A percentile compares a stretch with the other conserved stretches of the same genome.
Conservation (phyloP, 2,797 vertebrate genomes). For the Scarus forsteni region DNA sequence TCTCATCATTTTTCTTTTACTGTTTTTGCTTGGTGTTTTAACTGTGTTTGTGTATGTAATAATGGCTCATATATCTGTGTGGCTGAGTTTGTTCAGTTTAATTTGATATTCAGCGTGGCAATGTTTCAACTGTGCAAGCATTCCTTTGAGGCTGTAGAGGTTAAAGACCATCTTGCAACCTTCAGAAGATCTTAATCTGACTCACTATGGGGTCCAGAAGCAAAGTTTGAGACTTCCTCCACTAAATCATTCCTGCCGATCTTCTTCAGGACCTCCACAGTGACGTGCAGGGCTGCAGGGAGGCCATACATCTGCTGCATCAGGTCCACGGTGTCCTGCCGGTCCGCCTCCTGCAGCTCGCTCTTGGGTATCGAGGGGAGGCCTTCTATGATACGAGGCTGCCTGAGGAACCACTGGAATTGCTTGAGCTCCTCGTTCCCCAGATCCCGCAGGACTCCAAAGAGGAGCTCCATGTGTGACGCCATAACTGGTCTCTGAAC, state of each 20-base stretch:
- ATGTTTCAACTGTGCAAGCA: too few species aligned
- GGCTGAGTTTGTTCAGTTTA: too few species aligned
- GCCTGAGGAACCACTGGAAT: conserved; percentile 24
- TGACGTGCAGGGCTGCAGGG: conserved; percentile 12
- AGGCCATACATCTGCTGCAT: conserved; percentile 13
- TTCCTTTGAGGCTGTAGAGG: too few species aligned
- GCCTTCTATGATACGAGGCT: neutral
- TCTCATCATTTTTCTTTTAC: too few species aligned
- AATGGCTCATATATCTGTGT: too few species aligned
- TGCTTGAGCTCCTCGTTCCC: conserved; percentile 8
- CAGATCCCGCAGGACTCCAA: conserved; percentile 23
- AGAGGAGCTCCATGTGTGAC: conserved; percentile 8
- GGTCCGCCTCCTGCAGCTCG: conserved; percentile 4
- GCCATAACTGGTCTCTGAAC: conserved; percentile 16
- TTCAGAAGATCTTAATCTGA: neutral
- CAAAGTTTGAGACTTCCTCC: neutral
- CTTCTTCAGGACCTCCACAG: conserved; percentile 21
- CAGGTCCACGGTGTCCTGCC: conserved; percentile 19
- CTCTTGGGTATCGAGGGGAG: conserved; percentile 11
- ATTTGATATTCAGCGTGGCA: too few species aligned
- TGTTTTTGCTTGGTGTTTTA: too few species aligned
- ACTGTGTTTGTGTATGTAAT: too few species aligned
- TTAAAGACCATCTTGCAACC: neutral
- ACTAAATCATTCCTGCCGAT: conserved; percentile 30
- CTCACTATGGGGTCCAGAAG: conserved; percentile 5